Conservation (phyloP, 2,888 invertebrate species). For the Zhuqinia jingwanae region DNA sequence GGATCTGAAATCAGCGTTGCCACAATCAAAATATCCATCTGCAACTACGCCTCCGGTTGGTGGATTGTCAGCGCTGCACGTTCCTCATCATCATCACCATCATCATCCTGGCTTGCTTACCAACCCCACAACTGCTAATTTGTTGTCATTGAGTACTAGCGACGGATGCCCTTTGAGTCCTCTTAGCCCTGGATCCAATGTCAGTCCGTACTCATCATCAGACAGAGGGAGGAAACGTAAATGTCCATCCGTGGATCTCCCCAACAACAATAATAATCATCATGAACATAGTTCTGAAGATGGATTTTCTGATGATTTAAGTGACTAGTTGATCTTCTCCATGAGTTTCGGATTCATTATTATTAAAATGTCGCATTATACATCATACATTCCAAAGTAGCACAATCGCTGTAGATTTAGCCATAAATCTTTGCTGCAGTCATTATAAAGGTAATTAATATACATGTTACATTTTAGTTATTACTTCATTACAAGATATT, state of each 20-base stretch:
- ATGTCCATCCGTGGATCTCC: slow-evolving; percentile 50
- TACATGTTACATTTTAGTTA: too few species aligned
- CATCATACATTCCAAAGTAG: slow-evolving; percentile 40
- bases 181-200: slow-evolving; percentile 65
- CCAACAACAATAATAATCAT: slow-evolving; percentile 54
- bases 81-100: slow-evolving; percentile 65
- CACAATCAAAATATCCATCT: slow-evolving; percentile 65
- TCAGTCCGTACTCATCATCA: slow-evolving; percentile 53
- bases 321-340: slow-evolving; percentile 66
- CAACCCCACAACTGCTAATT: slow-evolving; percentile 47
- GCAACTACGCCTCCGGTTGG: slow-evolving; percentile 62
- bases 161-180: slow-evolving; percentile 61
- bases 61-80: slow-evolving; percentile 57
- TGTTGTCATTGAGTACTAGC: slow-evolving; percentile 56
- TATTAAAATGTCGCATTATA: not conserved
- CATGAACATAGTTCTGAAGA: slow-evolving; percentile 74
- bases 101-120: slow-evolving; percentile 62
- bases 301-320: slow-evolving; percentile 77
- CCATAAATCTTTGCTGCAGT: not conserved
- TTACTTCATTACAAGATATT: too few species aligned
- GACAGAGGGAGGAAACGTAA: slow-evolving; percentile 51
- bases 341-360: not conserved
- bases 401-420: slow-evolving; percentile 33
- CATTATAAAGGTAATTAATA: not conserved
- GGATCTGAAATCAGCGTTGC: slow-evolving; percentile 61